Base-by-base conservation (phyloP, 2,113 vertebrate genomes). In the Dasyprocta punctata region DNA sequence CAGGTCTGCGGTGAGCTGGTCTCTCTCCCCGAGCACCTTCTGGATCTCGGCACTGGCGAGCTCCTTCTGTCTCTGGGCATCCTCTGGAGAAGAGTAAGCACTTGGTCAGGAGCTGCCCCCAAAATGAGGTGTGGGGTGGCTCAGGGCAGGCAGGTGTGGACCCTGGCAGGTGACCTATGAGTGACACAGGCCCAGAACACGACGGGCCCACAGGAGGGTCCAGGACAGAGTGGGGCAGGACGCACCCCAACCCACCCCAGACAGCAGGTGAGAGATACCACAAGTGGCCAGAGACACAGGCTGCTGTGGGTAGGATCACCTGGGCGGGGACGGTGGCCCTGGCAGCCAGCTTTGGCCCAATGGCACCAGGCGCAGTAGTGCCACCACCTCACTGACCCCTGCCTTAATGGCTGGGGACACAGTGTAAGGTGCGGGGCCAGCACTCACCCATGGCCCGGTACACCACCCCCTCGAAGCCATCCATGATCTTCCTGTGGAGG, bases 381-480 rank as follows among this genome's bases (percentile, higher is more conserved):
- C 54, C 33, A 0, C 49, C 12, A 54, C 36, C 19, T 52, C 33
- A 30, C 7, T 52, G 49, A 52, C 73, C 49, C 49, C 63, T 56
- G 44, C 38, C 73, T 38, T 6, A 12, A 80, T 3, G 36, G 60
- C 41, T 44, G 41, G 41, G 41, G 24, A 75, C 71, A 41, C 71
- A 13, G 38, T 44, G 14, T 12, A 47, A 41, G 41, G 44, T 6
- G 8, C 5, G 7, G 17, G 56, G 75, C 19, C 49, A 22, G 38
- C 30, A 98, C 98, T 98, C 92, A 99, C 99, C 99, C 96, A 99
- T 98, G 47, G 99, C 98, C 90, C 99, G 99, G 78, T 98, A 98
- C 86, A 99, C 98, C 14, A 99, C 97, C 3, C 97, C 97, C 97
- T 99, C 99, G 98, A 99, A 99, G 58, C 99, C 99, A 0, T 98